These are phyloP conservation scores for Lutjanus campechanus DNA, from an alignment of 2,797 vertebrate genomes.

Conservation along the genomic window DNA sequence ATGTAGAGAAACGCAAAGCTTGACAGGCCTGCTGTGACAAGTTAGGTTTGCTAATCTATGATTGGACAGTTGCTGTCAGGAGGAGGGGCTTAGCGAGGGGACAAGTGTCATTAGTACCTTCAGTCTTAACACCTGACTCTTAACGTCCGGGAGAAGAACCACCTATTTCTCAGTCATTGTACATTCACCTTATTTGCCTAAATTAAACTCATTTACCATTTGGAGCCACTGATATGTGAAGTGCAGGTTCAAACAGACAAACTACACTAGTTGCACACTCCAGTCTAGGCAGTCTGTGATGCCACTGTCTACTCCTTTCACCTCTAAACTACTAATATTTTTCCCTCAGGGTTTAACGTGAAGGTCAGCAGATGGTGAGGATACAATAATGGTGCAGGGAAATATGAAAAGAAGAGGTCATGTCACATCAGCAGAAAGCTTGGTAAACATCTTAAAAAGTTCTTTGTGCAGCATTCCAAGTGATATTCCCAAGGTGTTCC, in stretches of 20 bases:
- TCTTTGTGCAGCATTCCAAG: not conserved
- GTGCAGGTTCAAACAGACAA: conserved; percentile 7
- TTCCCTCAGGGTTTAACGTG: conserved; percentile 27
- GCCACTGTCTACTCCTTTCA: conserved; percentile 29
- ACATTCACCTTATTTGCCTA: not conserved
- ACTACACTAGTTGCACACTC: not conserved
- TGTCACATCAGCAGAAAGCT: conserved; percentile 38
- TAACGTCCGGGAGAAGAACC: not conserved
- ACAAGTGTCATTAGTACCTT: not conserved
- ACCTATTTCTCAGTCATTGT: not conserved
- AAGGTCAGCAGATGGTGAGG: conserved; percentile 66
- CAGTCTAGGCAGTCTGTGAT: conserved; percentile 5
- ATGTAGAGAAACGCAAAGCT: too few relatives aligned
- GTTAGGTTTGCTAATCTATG: too few relatives aligned
- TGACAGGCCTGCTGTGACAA: too few relatives aligned
- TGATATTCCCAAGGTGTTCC: not conserved
- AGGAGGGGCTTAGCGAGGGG: too few relatives aligned
- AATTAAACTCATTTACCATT: conserved; percentile 21
- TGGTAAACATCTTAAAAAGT: not conserved
- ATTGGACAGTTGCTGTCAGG: too few relatives aligned
- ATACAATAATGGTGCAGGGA: conserved; percentile 23
- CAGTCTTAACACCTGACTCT: conserved; percentile 6
- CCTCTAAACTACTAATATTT: conserved; percentile 40
- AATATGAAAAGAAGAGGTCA: conserved; percentile 19
- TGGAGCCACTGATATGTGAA: too few relatives aligned